Percentiles rank a stretch among this genome's conserved stretches.
Conservation (phyloP, 1,140 invertebrate species). For the Drosophila chauvacae region DNA sequence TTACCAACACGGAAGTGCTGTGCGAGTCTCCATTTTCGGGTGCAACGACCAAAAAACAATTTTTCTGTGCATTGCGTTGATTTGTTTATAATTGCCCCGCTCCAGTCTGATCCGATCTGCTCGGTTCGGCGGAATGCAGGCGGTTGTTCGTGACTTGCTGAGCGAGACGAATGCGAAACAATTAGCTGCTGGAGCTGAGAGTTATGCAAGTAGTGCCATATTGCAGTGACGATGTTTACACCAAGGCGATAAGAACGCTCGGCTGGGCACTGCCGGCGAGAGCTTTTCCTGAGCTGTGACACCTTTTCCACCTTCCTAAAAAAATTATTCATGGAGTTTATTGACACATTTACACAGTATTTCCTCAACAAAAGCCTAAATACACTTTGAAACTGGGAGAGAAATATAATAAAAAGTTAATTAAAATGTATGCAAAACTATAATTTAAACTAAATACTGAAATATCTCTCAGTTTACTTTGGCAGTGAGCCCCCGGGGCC, state of each 20-base stretch:
- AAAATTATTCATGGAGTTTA: neutral
- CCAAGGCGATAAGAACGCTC: slow-evolving; percentile 3
- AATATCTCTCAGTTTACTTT: slow-evolving; percentile 6
- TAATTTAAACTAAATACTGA: neutral
- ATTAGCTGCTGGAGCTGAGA: slow-evolving; percentile 38
- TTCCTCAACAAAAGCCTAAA: neutral
- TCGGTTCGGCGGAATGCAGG: slow-evolving; percentile 44
- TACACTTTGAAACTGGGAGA: neutral
- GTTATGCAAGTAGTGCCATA: slow-evolving; percentile 13
- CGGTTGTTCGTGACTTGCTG: slow-evolving; percentile 72
- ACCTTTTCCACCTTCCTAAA: neutral
- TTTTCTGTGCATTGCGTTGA: slow-evolving; percentile 53
- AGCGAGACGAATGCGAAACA: slow-evolving; percentile 76
- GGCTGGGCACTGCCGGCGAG: neutral
- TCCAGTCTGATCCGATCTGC: slow-evolving; percentile 39
- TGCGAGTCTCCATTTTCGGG: slow-evolving; percentile 23
- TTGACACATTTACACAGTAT: neutral
- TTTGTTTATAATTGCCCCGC: slow-evolving; percentile 48
- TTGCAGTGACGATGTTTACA: slow-evolving; percentile 1
- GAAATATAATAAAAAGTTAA: neutral
- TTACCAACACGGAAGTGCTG: slow-evolving; percentile 54
- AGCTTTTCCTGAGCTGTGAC: neutral
- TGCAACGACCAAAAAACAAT: slow-evolving; percentile 54
- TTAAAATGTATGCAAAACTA: too few species aligned
- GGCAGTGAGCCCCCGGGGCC: neutral